These are phyloP conservation scores for Carcharodon carcharias DNA, from an alignment of 2,797 vertebrate genomes.

Conservation along the genomic window DNA sequence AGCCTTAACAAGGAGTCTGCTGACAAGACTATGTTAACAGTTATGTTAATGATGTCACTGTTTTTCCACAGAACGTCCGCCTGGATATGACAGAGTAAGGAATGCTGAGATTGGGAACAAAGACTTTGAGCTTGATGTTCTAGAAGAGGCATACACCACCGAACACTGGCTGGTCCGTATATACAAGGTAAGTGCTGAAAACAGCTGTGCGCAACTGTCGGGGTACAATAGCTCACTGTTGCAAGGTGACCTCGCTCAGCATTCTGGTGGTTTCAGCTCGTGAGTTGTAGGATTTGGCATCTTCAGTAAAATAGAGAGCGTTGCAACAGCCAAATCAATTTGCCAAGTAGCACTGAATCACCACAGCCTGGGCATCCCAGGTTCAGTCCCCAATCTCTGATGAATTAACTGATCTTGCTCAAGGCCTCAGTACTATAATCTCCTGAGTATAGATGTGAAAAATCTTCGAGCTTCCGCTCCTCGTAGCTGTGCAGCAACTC, in stretches of 20 bases:
- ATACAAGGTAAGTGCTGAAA: slow-evolving; percentile 77
- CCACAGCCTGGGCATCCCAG: background rate
- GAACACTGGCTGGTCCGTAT: slow-evolving; percentile 98
- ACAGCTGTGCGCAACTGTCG: background rate
- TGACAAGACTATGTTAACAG: background rate
- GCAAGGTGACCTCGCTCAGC: background rate
- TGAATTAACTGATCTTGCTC: background rate
- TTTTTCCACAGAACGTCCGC: slow-evolving; percentile 74
- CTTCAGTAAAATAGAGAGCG: background rate
- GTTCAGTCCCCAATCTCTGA: background rate
- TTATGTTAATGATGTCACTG: background rate
- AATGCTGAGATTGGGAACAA: slow-evolving; percentile 98
- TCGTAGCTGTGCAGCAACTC: background rate
- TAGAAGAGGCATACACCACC: slow-evolving; percentile 97
- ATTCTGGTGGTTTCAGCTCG: background rate
- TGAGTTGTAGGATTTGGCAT: background rate
- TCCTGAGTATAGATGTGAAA: background rate
- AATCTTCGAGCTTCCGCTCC: background rate
- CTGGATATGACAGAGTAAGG: slow-evolving; percentile 91
- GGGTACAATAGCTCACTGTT: background rate
- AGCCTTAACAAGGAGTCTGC: no score
- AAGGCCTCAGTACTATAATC: background rate
- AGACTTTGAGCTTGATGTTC: slow-evolving; percentile 94
- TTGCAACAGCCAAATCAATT: background rate
- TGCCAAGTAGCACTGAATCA: background rate